phyloP scores from a whole-genome alignment of 1,140 invertebrate species.

The Rhopalosiphum maidis region DNA sequence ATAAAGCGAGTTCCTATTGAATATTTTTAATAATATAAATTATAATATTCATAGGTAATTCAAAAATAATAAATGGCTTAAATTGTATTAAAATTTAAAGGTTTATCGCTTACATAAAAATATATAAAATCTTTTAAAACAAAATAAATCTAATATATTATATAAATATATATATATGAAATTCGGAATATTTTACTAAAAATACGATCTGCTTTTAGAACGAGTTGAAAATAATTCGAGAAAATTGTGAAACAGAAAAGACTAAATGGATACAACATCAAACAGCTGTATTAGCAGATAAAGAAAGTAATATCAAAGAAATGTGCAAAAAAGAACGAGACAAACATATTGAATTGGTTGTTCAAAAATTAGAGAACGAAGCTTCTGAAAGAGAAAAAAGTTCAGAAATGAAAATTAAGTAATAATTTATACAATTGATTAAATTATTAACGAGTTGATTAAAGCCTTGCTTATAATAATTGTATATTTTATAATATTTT shows the following conservation, averaged over 20 bases:
- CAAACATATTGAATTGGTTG: conserved; percentile 72
- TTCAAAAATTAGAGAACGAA: conserved; percentile 71
- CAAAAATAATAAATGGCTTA: no score
- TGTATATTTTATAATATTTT: neutral
- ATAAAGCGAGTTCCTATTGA: no score
- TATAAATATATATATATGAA: neutral
- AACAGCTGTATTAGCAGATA: conserved; percentile 66
- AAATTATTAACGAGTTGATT: neutral
- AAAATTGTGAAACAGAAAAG: conserved; percentile 67
- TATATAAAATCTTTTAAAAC: neutral
- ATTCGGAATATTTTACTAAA: neutral
- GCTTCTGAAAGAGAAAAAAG: conserved; percentile 67
- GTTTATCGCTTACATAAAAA: no score
- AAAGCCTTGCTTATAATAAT: neutral
- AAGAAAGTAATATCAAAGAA: conserved; percentile 68
- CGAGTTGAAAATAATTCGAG: conserved; percentile 67
- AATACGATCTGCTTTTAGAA: conserved; percentile 61
- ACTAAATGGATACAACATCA: conserved; percentile 68
- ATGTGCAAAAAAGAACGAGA: conserved; percentile 71
- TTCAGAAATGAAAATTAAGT: conserved; percentile 70
- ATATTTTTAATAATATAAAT: no score
- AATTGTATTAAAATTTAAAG: no score
- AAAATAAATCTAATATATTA: neutral
- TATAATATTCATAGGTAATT: no score
- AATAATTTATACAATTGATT: conserved; percentile 58